These are phyloP conservation scores for Cyclopterus lumpus DNA, from an alignment of 2,797 vertebrate genomes.

Conservation along the genomic window DNA sequence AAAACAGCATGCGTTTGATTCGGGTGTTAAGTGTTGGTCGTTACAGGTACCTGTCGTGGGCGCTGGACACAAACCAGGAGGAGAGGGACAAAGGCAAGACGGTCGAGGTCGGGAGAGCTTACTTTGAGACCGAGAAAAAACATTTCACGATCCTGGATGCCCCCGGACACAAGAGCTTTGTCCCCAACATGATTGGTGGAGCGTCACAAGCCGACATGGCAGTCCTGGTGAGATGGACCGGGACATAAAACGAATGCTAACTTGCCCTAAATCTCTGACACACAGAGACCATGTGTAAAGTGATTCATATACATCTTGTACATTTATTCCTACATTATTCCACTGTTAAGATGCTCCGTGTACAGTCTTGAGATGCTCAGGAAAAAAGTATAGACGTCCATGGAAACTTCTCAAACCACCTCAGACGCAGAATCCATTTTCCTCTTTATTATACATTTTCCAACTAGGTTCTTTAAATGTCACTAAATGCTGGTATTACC, in stretches of 20 bases:
- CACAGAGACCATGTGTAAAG: neutral
- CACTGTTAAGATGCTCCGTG: neutral
- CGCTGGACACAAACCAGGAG: slow-evolving; percentile 99
- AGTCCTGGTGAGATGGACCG: slow-evolving; percentile 89
- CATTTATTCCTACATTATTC: neutral
- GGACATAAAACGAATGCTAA: neutral
- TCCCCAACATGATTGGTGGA: slow-evolving; percentile 99
- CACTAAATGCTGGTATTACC: neutral
- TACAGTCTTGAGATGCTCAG: neutral
- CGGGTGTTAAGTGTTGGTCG: no score
- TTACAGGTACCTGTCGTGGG: slow-evolving; percentile 97
- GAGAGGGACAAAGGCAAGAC: slow-evolving; percentile 99
- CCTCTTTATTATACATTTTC: neutral
- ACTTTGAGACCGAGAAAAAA: slow-evolving; percentile 98
- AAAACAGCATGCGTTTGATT: neutral
- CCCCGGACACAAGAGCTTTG: slow-evolving; percentile 99
- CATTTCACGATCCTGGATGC: slow-evolving; percentile 99
- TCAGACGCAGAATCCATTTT: neutral
- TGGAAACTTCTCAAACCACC: neutral
- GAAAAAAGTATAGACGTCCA: neutral
- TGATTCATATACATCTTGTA: neutral
- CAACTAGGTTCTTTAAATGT: neutral
- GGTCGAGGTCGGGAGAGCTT: slow-evolving; percentile 97
- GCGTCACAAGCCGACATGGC: slow-evolving; percentile 98
- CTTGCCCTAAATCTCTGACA: neutral